Evolutionary conservation across 2,888 invertebrate species (phyloP).

Genomic region (Phytoseiulus persimilis): DNA sequence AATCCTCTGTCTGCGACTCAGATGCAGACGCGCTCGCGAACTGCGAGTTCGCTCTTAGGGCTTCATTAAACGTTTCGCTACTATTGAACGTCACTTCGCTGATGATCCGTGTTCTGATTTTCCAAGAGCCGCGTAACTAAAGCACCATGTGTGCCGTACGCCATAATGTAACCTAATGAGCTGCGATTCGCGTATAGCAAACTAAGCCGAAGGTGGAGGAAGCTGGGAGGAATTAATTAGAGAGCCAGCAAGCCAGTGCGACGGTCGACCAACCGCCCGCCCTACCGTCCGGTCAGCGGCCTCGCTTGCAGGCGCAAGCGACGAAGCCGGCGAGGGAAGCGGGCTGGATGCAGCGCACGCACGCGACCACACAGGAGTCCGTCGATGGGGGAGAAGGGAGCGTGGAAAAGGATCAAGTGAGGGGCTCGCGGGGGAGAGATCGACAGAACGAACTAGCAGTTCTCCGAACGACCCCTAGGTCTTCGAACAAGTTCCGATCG

Average conservation of each 20-base stretch:
- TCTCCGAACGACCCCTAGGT: too few relatives aligned
- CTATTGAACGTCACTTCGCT: not conserved
- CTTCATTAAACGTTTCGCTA: not conserved
- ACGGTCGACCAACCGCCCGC: not conserved
- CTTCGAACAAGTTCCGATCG: too few relatives aligned
- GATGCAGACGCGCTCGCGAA: not conserved
- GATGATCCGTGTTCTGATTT: not conserved
- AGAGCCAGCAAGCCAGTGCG: not conserved
- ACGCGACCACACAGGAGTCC: too few relatives aligned
- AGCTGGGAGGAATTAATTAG: not conserved
- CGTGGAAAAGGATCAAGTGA: too few relatives aligned
- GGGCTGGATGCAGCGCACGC: too few relatives aligned
- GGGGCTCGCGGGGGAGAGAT: too few relatives aligned
- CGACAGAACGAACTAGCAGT: too few relatives aligned
- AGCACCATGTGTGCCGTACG: not conserved
- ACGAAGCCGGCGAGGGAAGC: too few relatives aligned
- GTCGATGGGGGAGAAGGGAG: too few relatives aligned
- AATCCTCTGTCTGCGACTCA: not conserved
- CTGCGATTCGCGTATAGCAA: not conserved
- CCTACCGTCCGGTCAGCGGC: too few relatives aligned
- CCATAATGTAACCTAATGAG: slow-evolving; percentile 5
- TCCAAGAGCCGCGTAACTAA: not conserved
- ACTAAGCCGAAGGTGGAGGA: not conserved
- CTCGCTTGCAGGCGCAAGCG: too few relatives aligned
- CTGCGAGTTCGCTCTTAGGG: not conserved